Base-by-base conservation (phyloP, 2,113 vertebrate species). In the Carassius carassius region DNA sequence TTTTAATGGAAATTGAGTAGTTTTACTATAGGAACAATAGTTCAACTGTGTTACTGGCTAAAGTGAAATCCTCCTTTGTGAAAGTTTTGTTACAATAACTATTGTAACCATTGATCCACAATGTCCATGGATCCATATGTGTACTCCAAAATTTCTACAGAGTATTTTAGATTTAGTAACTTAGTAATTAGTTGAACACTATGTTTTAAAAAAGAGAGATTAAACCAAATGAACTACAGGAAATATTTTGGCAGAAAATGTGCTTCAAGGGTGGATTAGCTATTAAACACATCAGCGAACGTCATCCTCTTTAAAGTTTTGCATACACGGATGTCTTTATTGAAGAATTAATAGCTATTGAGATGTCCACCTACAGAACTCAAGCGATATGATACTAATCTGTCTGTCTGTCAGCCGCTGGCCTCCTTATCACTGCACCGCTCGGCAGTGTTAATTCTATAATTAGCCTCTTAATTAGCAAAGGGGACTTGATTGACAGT, bases 391-490 rank as follows among this genome's bases (percentile, higher is more conserved):
- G 74, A 86, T 87, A 72, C 87, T 86, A 58, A 85, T 86, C 74
- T 86, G 86, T 85, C 87, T 87, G 88, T 88, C 83, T 85, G 85
- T 84, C 86, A 85, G 80, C 78, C 81, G 47, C 84, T 89, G 89
- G 89, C 89, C 88, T 87, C 90, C 87, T 89, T 90, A 90, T 88
- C 84, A 81, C 70, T 63, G 78, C 75, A 44, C 78, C 51, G 82
- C 83, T 87, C 87, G 74, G 83, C 78, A 85, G 89, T 73, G 86
- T 83, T 87, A 86, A 83, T 84, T 60, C 89, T 91, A 91, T 90
- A 89, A 90, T 91, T 91, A 91, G 88, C 86, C 79, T 84, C 86
- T 89, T 91, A 91, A 91, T 91, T 91, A 91, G 90, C 77, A 87
- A 81, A 80, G 56, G 76, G 75, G 80, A 83, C 75, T 88, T 90